Evolutionary conservation across 2,797 vertebrate genomes (phyloP).

Genomic region (Bradypodion pumilum): DNA sequence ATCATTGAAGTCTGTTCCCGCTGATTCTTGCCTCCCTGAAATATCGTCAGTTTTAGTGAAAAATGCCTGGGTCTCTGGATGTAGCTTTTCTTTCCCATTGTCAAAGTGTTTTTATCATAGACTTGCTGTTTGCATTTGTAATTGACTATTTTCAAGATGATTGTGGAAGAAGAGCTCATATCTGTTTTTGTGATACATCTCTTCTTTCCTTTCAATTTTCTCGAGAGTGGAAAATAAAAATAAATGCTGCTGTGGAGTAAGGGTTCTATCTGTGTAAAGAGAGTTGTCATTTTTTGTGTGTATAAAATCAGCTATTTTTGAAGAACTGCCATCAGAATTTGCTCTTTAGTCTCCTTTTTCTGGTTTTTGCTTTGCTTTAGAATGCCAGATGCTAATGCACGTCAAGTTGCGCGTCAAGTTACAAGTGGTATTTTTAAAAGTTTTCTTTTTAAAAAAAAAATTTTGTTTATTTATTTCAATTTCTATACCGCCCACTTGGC

Average conservation of each 20-base stretch:
- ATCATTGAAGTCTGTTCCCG: neutral
- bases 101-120: neutral
- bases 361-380: neutral
- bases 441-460: too few relatives aligned
- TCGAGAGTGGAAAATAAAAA: constrained; percentile 1
- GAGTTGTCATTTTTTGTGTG: constrained; percentile 18
- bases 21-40: neutral
- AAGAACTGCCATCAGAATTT: constrained; percentile 14
- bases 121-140: neutral
- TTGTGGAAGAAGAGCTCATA: constrained; percentile 20
- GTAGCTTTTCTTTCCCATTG: too few relatives aligned
- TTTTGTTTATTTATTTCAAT: too few relatives aligned
- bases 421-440: neutral
- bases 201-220: constrained; percentile 38
- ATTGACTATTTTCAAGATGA: neutral
- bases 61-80: neutral
- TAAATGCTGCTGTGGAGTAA: neutral
- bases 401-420: neutral
- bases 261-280: neutral
- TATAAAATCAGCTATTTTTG: neutral
- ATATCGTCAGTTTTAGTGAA: neutral
- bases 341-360: constrained; percentile 19
- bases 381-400: neutral
- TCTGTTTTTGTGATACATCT: constrained; percentile 30
- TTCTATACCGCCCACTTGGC: too few relatives aligned